Evolutionary conservation across 2,113 vertebrate species (phyloP).

Genomic region (Cisticola juncidis): DNA sequence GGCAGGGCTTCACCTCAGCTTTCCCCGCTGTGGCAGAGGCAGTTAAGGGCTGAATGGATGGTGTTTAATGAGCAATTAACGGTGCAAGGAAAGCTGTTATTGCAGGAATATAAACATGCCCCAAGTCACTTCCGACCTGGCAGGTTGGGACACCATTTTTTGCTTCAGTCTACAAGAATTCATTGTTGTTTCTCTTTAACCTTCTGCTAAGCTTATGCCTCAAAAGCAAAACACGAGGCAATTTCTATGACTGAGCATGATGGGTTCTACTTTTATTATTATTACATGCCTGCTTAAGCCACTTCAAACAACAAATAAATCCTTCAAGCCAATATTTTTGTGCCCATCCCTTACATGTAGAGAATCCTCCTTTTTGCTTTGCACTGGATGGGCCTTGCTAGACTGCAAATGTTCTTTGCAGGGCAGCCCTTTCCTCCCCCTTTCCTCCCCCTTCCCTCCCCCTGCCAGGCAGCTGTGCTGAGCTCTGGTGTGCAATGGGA

Average conservation of each 20-base stretch:
- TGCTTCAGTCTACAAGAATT: background rate
- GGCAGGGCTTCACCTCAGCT: background rate
- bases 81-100: background rate
- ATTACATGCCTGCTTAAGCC: slow-evolving; percentile 29
- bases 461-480: background rate
- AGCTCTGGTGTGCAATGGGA: background rate
- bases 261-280: background rate
- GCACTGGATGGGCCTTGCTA: background rate
- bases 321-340: background rate
- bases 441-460: background rate
- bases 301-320: slow-evolving; percentile 32
- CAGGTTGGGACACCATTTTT: background rate
- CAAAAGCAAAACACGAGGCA: background rate
- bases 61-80: background rate
- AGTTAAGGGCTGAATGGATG: background rate
- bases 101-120: background rate
- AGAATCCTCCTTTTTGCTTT: background rate
- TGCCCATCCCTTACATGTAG: fast-evolving
- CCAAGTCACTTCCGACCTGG: background rate
- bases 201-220: background rate
- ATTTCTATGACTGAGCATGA: background rate
- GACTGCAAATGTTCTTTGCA: background rate
- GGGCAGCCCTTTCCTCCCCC: background rate
- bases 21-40: background rate
- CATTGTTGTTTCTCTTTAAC: background rate